Conservation (phyloP, 2,113 vertebrate genomes). For the Petaurus breviceps region DNA sequence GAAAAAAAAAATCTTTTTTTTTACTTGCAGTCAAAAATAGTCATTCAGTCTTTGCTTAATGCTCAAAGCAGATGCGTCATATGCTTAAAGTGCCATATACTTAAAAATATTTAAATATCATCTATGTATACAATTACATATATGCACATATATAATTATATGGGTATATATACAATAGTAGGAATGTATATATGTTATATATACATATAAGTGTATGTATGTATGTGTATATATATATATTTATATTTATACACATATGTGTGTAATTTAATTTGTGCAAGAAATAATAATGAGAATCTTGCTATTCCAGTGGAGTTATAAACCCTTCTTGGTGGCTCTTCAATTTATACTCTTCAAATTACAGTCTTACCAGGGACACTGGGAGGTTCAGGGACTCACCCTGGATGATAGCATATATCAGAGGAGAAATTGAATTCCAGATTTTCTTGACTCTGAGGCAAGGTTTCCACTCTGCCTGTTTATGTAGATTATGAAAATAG, state of each 20-base stretch:
- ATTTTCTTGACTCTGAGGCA: neutral
- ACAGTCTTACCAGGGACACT: neutral
- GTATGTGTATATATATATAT: neutral
- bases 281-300: neutral
- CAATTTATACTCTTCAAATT: neutral
- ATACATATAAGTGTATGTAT: neutral
- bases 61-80: neutral
- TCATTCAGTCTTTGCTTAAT: neutral
- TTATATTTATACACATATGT: too few relatives aligned
- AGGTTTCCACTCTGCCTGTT: neutral
- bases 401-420: neutral
- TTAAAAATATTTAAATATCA: neutral
- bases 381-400: neutral
- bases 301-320: neutral
- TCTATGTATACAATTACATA: neutral
- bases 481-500: neutral
- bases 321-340: neutral
- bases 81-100: neutral
- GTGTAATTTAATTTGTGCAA: neutral
- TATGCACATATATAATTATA: neutral
- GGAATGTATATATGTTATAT: neutral
- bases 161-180: neutral
- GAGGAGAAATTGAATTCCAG: neutral
- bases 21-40: neutral
- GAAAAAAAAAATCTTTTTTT: neutral